Base-by-base conservation (phyloP, 2,888 invertebrate genomes). In the Melanostoma mellinum region DNA sequence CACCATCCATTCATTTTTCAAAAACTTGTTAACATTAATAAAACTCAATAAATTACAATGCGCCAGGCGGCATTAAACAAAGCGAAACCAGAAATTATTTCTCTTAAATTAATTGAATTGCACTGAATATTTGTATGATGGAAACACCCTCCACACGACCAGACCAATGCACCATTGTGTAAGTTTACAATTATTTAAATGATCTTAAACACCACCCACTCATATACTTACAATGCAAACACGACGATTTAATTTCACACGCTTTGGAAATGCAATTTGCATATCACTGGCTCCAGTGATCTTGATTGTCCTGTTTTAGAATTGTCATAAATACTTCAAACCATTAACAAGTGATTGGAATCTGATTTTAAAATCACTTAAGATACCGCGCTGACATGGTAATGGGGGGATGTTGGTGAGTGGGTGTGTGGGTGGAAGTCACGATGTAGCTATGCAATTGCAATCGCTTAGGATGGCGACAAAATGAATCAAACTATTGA, bases 201-300 rank as follows among this genome's bases (percentile, higher is more conserved):
- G 20, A 20, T 20, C 56, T 10, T 5, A 35, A 38, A 42, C 36
- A 6, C 42, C 44, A 10, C 55, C 53, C 63, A 55, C 63, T 9
- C 46, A 55, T 20, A 20, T 1, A 20, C 20, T 20, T 20, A 20
- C 20, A 20, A 20, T 20, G 6, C 2, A 10, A 35, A 20, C 40
- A 3, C 20, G 61, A 46, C 40, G 55, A 61, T 44, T 72, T 73
- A 6, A 53, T 53, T 60, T 61, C 61, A 73, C 73, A 73, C 73
- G 73, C 44, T 55, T 46, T 20, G 20, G 20, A 20, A 20, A 20
- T 20, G 20, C 20, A 35, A 77, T 77, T 77, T 77, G 10, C 76
- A 77, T 77, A 71, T 48, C 50, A 40, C 50, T 71, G 76, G 76
- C 76, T 77, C 76, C 76, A 77, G 53, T 63, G 69, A 77, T 77